phyloP scores from a whole-genome alignment of 2,113 vertebrate genomes.

The Podarcis muralis region DNA sequence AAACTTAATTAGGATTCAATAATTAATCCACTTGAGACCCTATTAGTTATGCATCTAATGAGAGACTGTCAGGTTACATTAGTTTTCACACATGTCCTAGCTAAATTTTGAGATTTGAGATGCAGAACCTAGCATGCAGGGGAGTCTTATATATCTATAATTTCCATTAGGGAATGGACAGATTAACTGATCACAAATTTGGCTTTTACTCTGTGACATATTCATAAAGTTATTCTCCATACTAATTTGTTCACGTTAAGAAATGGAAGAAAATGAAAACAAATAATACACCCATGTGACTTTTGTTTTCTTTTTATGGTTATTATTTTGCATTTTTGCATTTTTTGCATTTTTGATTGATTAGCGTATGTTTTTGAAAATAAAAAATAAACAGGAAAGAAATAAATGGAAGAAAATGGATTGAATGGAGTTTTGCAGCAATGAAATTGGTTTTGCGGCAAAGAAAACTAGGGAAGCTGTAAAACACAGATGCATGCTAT shows the following conservation, averaged over 20 bases:
- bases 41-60: constrained; percentile 49
- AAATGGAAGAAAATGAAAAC: constrained; percentile 9
- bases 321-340: too few species aligned
- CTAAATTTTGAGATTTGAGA: constrained; percentile 21
- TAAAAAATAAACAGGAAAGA: too few species aligned
- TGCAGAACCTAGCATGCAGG: constrained; percentile 37
- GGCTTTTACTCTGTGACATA: constrained; percentile 23
- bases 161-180: constrained; percentile 30
- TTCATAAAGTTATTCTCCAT: constrained; percentile 41
- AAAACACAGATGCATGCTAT: not conserved
- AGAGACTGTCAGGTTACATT: constrained; percentile 54
- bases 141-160: not conserved
- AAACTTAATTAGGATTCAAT: not conserved
- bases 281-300: too few species aligned
- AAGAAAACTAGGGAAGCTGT: constrained; percentile 5
- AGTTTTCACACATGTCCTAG: constrained; percentile 45
- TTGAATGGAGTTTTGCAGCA: not conserved
- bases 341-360: too few species aligned
- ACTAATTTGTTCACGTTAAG: constrained; percentile 38
- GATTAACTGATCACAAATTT: constrained; percentile 18
- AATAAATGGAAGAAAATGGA: too few species aligned
- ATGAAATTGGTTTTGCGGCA: constrained; percentile 24
- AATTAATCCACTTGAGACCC: constrained; percentile 46
- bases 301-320: too few species aligned
- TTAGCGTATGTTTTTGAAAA: too few species aligned